Base-by-base conservation (phyloP, 2,888 invertebrate species). In the Tromatobia lineatoria region DNA sequence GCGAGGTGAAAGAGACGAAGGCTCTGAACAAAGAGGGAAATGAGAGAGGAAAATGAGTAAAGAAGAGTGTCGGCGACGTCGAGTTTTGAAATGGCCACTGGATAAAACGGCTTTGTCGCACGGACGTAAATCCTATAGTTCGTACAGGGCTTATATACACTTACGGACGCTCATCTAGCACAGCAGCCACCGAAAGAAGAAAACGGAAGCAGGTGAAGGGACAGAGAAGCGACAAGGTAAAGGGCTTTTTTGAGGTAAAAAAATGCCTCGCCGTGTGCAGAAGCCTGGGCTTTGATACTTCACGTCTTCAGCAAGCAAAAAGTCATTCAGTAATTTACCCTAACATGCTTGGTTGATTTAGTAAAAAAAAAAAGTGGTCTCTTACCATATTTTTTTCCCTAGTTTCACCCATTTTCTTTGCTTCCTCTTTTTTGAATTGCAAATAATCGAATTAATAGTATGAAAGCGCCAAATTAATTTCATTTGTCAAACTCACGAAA, bases 141-240 rank as follows among this genome's bases (percentile, higher is more conserved):
- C 70, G 70, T 81, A 42, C 57, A n/a, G 66, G 64, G 66, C 76
- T 76, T 71, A 81, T 71, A 81, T 76, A 66, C 81, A 76, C 81
- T 81, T 71, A 66, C 54, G 61, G 25, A 3, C 52, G 61, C 70
- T 76, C 71, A 71, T 81, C 64, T 42, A 47, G 64, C 45, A 42
- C 23, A 57, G 70, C 66, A 25, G 8, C 47, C 47, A 61, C 45
- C 47, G 54, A 64, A 45, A 54, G 59, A 29, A 69, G n/a, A 8
- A 18, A 76, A 64, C 52, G 52, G 29, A 78, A 38, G 71, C 50
- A 64, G n/a, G 52, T 34, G 38, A 38, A 23, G 34, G 54, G 25
- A 52, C n/a, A 52, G 38, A 61, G 52, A 77, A 59, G 52, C 15
- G 61, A 18, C 42, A n/a, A 38, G 50, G 18, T 3, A 50, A 71